Base-by-base conservation (phyloP, 1,140 invertebrate species). In the Steinernema feltiae region DNA sequence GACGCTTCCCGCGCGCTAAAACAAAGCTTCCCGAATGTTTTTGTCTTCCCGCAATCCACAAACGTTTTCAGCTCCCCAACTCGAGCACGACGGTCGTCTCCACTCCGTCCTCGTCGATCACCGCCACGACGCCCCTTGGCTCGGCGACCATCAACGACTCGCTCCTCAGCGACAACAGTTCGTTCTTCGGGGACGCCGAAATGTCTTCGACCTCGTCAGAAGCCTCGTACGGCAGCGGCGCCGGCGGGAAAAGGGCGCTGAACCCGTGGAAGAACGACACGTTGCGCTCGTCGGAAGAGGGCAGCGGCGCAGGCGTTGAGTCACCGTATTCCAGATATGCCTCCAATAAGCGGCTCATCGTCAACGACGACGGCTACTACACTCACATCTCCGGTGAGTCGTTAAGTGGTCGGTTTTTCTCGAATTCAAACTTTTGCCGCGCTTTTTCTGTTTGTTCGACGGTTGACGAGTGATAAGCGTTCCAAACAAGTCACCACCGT, bases 61-160 rank as follows among this genome's bases (percentile, higher is more conserved):
- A 15, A 63, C 53, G 53, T 3, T 63, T 63, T 63, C 53, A 63
- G 53, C 53, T n/a, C 7, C 53, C 15, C 15, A 15, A 15, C 53
- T 27, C 7, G 53, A 27, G 3, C 53, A n/a, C 53, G 53, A 63
- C 53, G 15, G 3, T 63, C 12, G 12, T 17, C 15, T 63, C 53
- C 12, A 63, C 53, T 12, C 53, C 53, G 24, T 63, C 53, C 24
- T 63, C 53, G 12, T 63, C 53, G 3, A 63, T 63, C 53, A 63
- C 53, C 53, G 53, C 53, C 24, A 63, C 53, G 12, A 63, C 53
- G 53, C 53, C 53, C 12, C 15, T 63, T 27, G 53, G 53, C 53
- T 15, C 53, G 3, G 53, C 53, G 53, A 63, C 53, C 53, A 63
- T 63, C 24, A 63, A 63, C 53, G 53, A 63, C 53, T 63, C 53